phyloP scores from a whole-genome alignment of 2,888 invertebrate genomes.

The Eupithecia inturbata region DNA sequence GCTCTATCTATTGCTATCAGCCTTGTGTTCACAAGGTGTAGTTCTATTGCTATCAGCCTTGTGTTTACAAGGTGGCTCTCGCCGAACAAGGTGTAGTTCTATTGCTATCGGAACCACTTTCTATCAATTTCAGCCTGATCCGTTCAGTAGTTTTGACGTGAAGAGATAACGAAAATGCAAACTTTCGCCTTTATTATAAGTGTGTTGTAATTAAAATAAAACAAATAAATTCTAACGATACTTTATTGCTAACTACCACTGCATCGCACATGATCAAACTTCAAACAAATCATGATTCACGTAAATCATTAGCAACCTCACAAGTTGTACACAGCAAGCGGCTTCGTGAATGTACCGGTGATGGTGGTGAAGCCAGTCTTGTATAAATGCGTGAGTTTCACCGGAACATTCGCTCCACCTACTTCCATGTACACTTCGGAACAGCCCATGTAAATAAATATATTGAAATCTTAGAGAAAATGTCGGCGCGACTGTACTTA shows the following conservation, averaged over 20 bases:
- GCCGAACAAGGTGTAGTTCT: no score
- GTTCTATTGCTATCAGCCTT: no score
- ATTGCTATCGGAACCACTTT: no score
- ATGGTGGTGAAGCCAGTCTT: conserved; percentile 73
- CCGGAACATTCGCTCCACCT: conserved; percentile 52
- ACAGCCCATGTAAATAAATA: conserved; percentile 18
- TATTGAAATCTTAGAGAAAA: conserved; percentile 16
- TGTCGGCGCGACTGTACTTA: conserved; percentile 32
- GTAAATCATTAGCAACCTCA: not conserved
- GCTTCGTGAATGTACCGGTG: conserved; percentile 42
- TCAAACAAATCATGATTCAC: not conserved
- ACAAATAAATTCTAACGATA: conserved; percentile 52
- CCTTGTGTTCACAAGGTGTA: no score
- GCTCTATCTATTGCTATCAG: no score
- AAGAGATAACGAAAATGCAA: no score
- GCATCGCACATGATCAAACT: conserved; percentile 52
- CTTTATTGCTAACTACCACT: conserved; percentile 62
- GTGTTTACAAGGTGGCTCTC: no score
- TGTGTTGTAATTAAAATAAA: conserved; percentile 43
- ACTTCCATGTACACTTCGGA: conserved; percentile 10
- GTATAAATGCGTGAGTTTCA: conserved; percentile 60
- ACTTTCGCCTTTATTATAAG: no score
- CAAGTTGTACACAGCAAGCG: not conserved
- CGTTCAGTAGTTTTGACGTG: no score
- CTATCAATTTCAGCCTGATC: no score